Evolutionary conservation across 1,140 invertebrate species (phyloP), one percentile per base, ranked within the genome.

Genomic region (Nasonia vitripennis): DNA sequence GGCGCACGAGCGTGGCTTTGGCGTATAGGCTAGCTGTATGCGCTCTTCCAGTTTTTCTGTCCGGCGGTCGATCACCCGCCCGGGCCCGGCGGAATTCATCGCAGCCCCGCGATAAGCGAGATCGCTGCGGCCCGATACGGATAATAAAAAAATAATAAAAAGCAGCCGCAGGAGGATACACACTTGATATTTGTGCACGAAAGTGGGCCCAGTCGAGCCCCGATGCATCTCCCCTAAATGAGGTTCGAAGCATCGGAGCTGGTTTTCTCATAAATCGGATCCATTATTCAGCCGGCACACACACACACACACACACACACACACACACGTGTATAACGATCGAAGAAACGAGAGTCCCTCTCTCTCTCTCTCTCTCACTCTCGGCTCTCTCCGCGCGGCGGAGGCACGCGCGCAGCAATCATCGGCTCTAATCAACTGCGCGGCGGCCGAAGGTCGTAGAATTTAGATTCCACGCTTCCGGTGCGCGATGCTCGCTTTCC

Each of bases 391-490:
- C 20, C 12, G 62, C 62, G 41, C 41, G 10, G 34, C 34, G 34
- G 34, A 4, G 34, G 34, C 34, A 45, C 41, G 6, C 41, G 6
- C 41, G 41, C 41, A 9, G 10, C 31, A 81, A 48, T 67, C 12
- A 73, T 71, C 27, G 67, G 37, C 27, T 73, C 48, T 17, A 75
- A 62, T 75, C 71, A 4, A 37, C 41, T 51, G 17, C 73, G 17
- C 48, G 17, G 12, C 48, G 23, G 9, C 5, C 75, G 75, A 78
- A 78, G 62, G 75, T 84, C 75, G 10, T 45, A 45, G 37, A 78
- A 83, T 83, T 77, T 78, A 68, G 55, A 83, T 68, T 70, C 34
- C 23, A 34, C 62, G 9, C 75, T 78, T 84, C 75, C 82, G 82
- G 75, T 71, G 82, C 48, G 34, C n/a, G 48, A 14, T 34, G 23